Base-by-base conservation (phyloP, 2,113 vertebrate genomes). In the Pituophis catenifer region DNA sequence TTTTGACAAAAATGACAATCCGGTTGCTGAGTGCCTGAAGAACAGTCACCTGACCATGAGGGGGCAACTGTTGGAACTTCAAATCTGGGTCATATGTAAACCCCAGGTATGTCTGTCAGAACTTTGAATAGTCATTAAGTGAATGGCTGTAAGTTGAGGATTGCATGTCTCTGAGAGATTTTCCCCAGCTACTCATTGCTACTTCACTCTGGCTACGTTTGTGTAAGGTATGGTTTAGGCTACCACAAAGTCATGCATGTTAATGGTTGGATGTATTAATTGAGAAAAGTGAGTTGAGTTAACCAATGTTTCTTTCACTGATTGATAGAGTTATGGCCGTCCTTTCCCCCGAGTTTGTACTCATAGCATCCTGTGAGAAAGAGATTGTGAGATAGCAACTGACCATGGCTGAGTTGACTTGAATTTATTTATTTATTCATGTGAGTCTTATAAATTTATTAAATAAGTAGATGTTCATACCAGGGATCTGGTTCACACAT, bases 311-410 rank as follows among this genome's bases (percentile, higher is more conserved):
- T 65, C n/a, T 75, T 75, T 75, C 38, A 44, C 38, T 44, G 38
- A 44, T 44, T 44, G 38, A 44, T 44, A 44, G 38, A 44, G 38
- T 44, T 44, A 44, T 44, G 38, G 38, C 38, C 38, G 2, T 44
- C 5, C n/a, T 75, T 38, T 75, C n/a, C 0, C 2, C 65, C 2
- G 2, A 33, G n/a, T 19, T 17, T 0, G 0, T 75, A 33, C 6
- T 75, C 65, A 33, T 75, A 38, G n/a, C 70, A 17, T 38, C n/a
- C 70, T 38, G 15, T 38, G n/a, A 33, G 6, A 75, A 6, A 75
- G 13, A 17, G 2, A 13, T 75, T 75, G 65, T 33, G n/a, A 33
- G n/a, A 8, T 33, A 33, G 13, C 6, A 2, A 33, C n/a, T 33
- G 70, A 75, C 2, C 70, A 75, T 38, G 70, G 70, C 15, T 33